These are phyloP conservation scores for Hyperoplus immaculatus DNA, from an alignment of 2,797 vertebrate genomes.

Conservation along the genomic window DNA sequence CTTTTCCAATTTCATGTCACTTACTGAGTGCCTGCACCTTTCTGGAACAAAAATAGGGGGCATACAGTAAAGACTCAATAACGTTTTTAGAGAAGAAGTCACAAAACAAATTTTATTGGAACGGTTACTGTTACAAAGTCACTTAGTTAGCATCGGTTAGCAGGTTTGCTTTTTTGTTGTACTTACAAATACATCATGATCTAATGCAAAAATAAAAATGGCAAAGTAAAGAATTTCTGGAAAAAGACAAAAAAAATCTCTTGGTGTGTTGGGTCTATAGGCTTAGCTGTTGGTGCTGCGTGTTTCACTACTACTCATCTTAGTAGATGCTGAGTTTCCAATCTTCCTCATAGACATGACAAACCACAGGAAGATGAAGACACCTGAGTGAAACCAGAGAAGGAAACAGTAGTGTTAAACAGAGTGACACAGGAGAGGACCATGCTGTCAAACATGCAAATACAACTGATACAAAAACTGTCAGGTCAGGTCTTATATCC, in stretches of 20 bases:
- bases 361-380: slow-evolving; percentile 76
- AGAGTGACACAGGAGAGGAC: not conserved
- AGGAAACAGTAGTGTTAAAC: not conserved
- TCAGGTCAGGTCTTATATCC: no score
- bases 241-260: not conserved
- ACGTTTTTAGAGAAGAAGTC: no score
- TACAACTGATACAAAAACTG: slow-evolving; percentile 12
- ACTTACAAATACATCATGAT: not conserved
- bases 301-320: not conserved
- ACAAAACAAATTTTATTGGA: no score
- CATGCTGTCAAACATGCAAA: slow-evolving; percentile 28
- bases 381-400: slow-evolving; percentile 39
- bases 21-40: no score
- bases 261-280: not conserved
- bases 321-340: not conserved
- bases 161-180: not conserved
- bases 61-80: no score
- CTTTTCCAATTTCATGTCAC: no score
- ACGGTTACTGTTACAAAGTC: no score
- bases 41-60: no score
- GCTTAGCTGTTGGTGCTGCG: slow-evolving; percentile 5
- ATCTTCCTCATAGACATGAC: slow-evolving; percentile 43
- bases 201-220: not conserved
- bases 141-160: not conserved
- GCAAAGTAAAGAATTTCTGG: not conserved